Base-by-base conservation (phyloP, 2,888 invertebrate species). In the Drosophila subquinaria region DNA sequence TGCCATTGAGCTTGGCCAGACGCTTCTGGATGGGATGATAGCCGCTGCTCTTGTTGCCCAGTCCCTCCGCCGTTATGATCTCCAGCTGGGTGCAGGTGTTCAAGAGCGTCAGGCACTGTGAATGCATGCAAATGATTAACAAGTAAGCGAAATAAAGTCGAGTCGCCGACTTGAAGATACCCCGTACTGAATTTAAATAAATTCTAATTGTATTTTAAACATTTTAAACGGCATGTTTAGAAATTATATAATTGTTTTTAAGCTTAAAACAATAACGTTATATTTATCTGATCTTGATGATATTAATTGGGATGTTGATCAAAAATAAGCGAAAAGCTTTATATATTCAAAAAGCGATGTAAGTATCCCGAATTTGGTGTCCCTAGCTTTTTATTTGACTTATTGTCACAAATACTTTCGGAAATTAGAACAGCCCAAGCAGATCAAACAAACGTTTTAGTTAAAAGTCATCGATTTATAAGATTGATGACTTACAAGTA, bases 41-140 rank as follows among this genome's bases (percentile, higher is more conserved):
- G 8, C 96, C 96, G 0, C 90, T 93, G 48, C 93, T 94, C 81
- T 93, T 94, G 89, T 94, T 95, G 4, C 96, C 96, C 55, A 97
- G 91, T 0, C 96, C 96, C 92, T 97, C 97, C 1, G 95, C 93
- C 0, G 97, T 97, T 6, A 94, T 94, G 47, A 97, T 94, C 59
- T 95, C 94, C 95, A 95, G 95, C 33, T 95, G 94, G 76, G 95
- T 94, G 79, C 96, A 96, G 10, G 94, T 94, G 42, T 95, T 93
- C 1, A 95, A 92, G 2, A 95, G 94, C 0, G 95, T 94, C 17
- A 96, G 92, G 80, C 96, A 96, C 96, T 83, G 40, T 11, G 38
- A 56, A 57, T 27, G 10, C 20, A 51, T n/a, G 0, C 0, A n/a
- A 45, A 45, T 45, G 8, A 45, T 27, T 38, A 38, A n/a, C 38